A percentile compares a stretch with the other conserved stretches of the same genome.
Conservation (phyloP, 2,797 vertebrate species). For the Helarctos malayanus region DNA sequence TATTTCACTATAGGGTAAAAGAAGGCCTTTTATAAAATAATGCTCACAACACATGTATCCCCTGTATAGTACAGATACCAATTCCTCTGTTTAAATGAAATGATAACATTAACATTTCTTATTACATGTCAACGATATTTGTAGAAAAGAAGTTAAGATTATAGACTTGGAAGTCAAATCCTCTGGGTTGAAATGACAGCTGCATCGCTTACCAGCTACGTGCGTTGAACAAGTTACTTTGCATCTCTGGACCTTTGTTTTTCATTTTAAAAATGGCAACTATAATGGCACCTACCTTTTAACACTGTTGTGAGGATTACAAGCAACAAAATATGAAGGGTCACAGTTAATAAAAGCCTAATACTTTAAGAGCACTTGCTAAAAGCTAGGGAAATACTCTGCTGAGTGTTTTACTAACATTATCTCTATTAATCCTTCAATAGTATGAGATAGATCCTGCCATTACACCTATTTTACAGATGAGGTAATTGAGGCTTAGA, state of each 20-base stretch:
- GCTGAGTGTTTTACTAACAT: rapidly evolving
- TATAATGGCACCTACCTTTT: background rate
- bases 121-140: background rate
- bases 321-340: background rate
- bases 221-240: background rate
- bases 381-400: background rate
- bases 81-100: background rate
- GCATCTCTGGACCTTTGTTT: background rate
- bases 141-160: background rate
- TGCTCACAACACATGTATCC: background rate
- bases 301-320: background rate
- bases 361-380: background rate
- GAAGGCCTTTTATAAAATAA: background rate
- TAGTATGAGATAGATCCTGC: background rate
- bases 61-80: too few relatives aligned
- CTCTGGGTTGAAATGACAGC: background rate
- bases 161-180: background rate
- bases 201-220: background rate
- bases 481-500: slow-evolving; percentile 49
- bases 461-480: background rate
- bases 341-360: rapidly evolving
- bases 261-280: background rate
- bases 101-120: background rate
- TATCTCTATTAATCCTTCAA: background rate
- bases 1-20: background rate